Evolutionary conservation across 2,888 invertebrate species (phyloP), one percentile per base, ranked within the genome.

Genomic region (Drosophila mettleri): DNA sequence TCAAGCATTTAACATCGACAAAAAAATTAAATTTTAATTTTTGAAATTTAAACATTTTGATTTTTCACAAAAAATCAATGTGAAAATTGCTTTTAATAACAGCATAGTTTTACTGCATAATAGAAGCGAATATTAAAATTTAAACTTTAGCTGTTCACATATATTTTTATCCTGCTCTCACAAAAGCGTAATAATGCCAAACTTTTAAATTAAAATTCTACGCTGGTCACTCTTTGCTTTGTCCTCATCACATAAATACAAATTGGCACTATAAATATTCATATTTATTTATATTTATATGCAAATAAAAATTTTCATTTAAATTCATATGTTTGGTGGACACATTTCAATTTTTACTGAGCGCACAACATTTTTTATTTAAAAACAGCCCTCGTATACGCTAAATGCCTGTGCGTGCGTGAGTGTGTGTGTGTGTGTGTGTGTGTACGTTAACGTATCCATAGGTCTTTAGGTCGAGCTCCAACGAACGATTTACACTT

Each of bases 381-480:
- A 33, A 7, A 33, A 14, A 12, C 54, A 43, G 22, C 43, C 54
- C 54, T 54, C 54, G 41, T 27, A n/a, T 10, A 5, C n/a, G 43
- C 33, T 36, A 14, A 12, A 5, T 33, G 16, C 12, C 12, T 16
- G 41, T 31, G 20, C 14, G 27, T 22, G 29, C 29, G 29, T 14
- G 7, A 10, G 6, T 38, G 9, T 29, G 18, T 38, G 29, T 16
- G 29, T 22, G 18, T 18, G 9, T 18, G 12, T 12, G 33, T 29
- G 16, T 14, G 38, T 22, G 7, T 60, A 48, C 38, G 46, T 46
- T 48, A 48, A 33, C 39, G 33, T 62, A 27, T 41, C 48, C 63
- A 63, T 63, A 14, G 39, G 39, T 61, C 33, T 33, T 31, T 46
- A 3, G 33, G 46, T 61, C 62, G 33, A 41, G 33, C 48, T 20